Conservation (phyloP, 2,113 vertebrate species). For the Melanostigma gelatinosum region DNA sequence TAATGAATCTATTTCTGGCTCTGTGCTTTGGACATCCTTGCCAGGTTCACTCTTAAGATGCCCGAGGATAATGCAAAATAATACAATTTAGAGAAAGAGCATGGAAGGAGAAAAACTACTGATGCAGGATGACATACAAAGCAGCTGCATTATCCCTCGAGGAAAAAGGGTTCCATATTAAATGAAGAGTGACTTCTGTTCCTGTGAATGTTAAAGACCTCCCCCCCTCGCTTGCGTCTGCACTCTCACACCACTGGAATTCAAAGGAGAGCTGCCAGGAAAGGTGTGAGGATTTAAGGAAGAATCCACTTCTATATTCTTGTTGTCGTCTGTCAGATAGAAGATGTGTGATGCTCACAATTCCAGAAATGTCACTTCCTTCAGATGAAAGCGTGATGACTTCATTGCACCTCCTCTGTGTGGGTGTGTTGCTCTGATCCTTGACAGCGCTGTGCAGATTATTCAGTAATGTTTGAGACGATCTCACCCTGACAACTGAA, state of each 20-base stretch:
- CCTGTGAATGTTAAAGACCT: constrained; percentile 3
- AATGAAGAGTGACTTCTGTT: background rate
- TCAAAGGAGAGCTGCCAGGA: background rate
- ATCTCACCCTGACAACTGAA: background rate
- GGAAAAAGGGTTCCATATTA: constrained; percentile 7
- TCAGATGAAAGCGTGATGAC: constrained; percentile 22
- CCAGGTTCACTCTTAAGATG: background rate
- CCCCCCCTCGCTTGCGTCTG: background rate
- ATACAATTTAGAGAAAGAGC: background rate
- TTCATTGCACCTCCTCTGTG: background rate
- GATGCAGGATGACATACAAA: background rate
- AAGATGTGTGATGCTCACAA: constrained; percentile 4
- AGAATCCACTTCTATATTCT: background rate
- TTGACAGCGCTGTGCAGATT: background rate
- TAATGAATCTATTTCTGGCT: background rate
- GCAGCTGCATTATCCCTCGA: background rate
- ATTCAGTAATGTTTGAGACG: background rate
- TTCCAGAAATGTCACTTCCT: constrained; percentile 13
- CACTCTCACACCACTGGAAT: background rate
- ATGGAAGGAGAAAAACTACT: background rate
- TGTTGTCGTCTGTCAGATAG: constrained; percentile 6
- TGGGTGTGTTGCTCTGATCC: background rate
- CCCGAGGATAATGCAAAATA: background rate
- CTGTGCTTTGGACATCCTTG: background rate
- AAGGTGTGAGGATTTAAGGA: background rate